phyloP scores from a whole-genome alignment of 2,113 vertebrate genomes.

The Hyaena hyaena region DNA sequence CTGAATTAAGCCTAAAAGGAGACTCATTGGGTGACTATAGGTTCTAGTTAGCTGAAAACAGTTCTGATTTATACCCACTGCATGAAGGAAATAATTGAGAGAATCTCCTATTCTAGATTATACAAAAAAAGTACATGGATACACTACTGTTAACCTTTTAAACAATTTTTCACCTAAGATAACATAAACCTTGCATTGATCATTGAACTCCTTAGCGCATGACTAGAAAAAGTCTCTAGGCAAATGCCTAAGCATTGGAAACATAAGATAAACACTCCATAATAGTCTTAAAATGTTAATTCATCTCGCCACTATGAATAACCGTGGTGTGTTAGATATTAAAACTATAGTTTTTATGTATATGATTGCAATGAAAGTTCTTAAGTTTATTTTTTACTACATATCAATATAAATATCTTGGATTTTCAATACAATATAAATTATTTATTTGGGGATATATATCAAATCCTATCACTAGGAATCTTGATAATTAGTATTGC shows the following conservation, averaged over 20 bases:
- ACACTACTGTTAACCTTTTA: not conserved
- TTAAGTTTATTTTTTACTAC: not conserved
- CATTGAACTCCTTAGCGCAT: not conserved
- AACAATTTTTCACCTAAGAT: not conserved
- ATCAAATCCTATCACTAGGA: not conserved
- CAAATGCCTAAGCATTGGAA: not conserved
- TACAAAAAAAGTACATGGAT: not conserved
- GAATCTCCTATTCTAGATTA: not conserved
- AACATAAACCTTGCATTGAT: not conserved
- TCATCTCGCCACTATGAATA: conserved; percentile 9
- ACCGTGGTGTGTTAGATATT: not conserved
- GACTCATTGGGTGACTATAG: not conserved
- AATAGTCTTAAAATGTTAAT: not conserved
- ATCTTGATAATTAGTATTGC: not conserved
- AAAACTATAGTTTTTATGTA: not conserved
- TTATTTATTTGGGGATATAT: conserved; percentile 13
- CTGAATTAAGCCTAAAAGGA: not conserved
- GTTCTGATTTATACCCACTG: not conserved
- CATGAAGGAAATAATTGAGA: not conserved
- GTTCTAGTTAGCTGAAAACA: not conserved
- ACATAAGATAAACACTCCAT: not conserved
- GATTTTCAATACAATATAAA: not conserved
- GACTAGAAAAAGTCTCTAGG: not conserved
- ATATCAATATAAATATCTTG: not conserved
- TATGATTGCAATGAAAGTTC: not conserved